Evolutionary conservation across 2,797 vertebrate species (phyloP).

Genomic region (Otolemur crassicaudatus): DNA sequence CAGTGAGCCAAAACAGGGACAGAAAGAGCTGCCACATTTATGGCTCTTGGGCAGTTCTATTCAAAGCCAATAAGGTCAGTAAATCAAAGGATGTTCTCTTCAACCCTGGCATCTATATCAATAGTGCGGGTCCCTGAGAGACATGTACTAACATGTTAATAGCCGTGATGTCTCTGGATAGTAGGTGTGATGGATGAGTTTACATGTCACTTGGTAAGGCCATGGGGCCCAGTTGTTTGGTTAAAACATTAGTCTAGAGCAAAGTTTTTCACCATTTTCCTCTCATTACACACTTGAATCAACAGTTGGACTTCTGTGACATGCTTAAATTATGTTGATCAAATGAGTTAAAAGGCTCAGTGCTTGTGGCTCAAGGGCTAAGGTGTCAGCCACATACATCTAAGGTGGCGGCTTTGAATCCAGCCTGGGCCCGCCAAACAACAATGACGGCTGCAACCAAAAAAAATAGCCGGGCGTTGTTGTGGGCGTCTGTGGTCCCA

Average conservation of each 20-base stretch:
- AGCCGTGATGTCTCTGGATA: neutral
- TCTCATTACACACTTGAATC: too few relatives aligned
- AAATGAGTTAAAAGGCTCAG: too few relatives aligned
- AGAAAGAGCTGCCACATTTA: neutral
- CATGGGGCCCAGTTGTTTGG: neutral
- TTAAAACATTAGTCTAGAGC: neutral
- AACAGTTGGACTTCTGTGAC: too few relatives aligned
- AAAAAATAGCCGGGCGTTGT: too few relatives aligned
- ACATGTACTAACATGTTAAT: neutral
- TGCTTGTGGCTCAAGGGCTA: too few relatives aligned
- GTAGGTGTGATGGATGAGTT: neutral
- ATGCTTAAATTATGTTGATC: too few relatives aligned
- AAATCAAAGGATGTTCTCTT: neutral
- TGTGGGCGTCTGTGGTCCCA: too few relatives aligned
- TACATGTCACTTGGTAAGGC: neutral
- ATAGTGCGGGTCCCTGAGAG: neutral
- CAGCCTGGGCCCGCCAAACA: too few relatives aligned
- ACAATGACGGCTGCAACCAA: too few relatives aligned
- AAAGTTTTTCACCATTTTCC: too few relatives aligned
- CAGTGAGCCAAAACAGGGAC: neutral
- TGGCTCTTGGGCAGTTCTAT: neutral
- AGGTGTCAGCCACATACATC: too few relatives aligned
- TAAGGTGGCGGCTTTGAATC: too few relatives aligned
- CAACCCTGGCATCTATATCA: fast-evolving
- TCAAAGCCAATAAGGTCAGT: neutral